These are phyloP conservation scores for Lycaena phlaeas DNA, from an alignment of 2,888 invertebrate genomes.

Conservation along the genomic window DNA sequence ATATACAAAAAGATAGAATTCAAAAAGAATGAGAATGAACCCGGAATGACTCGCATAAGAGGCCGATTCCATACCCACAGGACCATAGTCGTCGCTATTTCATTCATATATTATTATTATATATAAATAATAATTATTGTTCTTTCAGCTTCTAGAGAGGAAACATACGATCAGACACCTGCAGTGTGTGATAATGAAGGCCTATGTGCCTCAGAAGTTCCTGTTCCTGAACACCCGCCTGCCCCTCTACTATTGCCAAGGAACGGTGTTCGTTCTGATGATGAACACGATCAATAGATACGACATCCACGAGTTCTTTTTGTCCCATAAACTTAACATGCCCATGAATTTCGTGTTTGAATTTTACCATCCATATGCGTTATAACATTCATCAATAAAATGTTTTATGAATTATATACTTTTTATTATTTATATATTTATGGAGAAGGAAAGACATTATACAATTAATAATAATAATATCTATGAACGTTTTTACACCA, in stretches of 20 bases:
- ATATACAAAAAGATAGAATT: too few relatives aligned
- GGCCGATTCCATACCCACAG: too few relatives aligned
- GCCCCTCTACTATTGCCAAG: constrained; percentile 50
- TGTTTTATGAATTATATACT: too few relatives aligned
- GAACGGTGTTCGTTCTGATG: constrained; percentile 27
- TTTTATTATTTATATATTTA: too few relatives aligned
- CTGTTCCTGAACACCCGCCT: constrained; percentile 33
- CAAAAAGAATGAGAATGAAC: too few relatives aligned
- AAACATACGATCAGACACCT: constrained; percentile 27
- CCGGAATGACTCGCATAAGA: too few relatives aligned
- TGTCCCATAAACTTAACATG: constrained; percentile 24
- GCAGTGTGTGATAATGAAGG: constrained; percentile 40
- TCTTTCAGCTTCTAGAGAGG: constrained; percentile 34
- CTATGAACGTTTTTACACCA: too few relatives aligned
- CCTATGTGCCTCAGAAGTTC: constrained; percentile 29
- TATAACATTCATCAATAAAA: background rate
- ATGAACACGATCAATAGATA: constrained; percentile 29
- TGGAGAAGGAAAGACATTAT: too few relatives aligned
- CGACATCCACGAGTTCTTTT: constrained; percentile 45
- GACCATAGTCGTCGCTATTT: too few relatives aligned
- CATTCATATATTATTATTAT: too few relatives aligned
- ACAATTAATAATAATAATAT: too few relatives aligned
- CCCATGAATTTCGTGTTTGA: constrained; percentile 33
- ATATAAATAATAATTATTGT: too few relatives aligned
- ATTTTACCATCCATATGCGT: constrained; percentile 36